Base-by-base conservation (phyloP, 2,113 vertebrate genomes). In the Mirounga angustirostris region DNA sequence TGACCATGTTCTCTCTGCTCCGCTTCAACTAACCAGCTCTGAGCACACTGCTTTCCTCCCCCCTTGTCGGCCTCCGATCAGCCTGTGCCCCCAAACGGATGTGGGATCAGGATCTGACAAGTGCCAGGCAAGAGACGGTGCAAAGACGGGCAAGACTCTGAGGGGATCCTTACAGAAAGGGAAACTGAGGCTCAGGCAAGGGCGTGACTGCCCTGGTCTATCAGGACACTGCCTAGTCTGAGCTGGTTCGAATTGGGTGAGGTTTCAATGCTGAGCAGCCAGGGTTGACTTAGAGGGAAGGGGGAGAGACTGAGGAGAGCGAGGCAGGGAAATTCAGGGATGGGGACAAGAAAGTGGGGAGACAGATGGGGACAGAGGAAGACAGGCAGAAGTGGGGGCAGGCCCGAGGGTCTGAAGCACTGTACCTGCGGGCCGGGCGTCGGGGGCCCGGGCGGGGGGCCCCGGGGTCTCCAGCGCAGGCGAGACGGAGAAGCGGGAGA, bases 401-500 rank as follows among this genome's bases (percentile, higher is more conserved):
- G 69, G 30, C 22, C 80, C 0, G 11, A 83, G 43, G n/a, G 28
- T 74, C 71, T 33, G 90, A 83, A 78, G 82, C 85, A 73, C 71
- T 0, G 9, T 98, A 98, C 98, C 98, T 98, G 98, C 97, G 97
- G 97, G 83, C 54, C 97, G 96, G 95, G 98, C 95, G 97, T 98
- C 95, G 91, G 98, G 96, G 92, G 95, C 93, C 97, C 97, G 95
- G 93, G 97, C 43, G 85, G 97, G 98, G 36, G 98, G 98, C 94
- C 98, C 98, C 96, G 98, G 98, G 81, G 99, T 99, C 97, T 99
- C 99, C 46, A 99, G 98, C 88, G 99, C 99, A 61, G 99, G 99
- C 95, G 99, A 99, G 98, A 99, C 99, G 43, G 99, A 99, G 98
- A 99, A 99, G 97, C 99, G 99, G 5, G 99, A 99, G 97, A 99